phyloP scores from a whole-genome alignment of 2,113 vertebrate genomes.

The Tinamus guttatus region DNA sequence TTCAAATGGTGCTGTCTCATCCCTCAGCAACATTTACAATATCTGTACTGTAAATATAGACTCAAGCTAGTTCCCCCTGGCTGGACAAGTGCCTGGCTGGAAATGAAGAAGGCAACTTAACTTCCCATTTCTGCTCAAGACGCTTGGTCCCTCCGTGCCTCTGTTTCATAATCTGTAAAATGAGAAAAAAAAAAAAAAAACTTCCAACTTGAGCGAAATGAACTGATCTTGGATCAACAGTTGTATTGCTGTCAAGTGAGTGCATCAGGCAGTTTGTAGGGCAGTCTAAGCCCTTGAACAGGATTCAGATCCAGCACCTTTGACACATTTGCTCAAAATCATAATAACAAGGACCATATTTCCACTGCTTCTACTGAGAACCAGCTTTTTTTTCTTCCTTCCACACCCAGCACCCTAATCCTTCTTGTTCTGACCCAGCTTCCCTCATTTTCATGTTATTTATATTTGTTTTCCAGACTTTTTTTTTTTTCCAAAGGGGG shows the following conservation, averaged over 20 bases:
- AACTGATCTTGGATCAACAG: neutral
- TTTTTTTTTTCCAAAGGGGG: neutral
- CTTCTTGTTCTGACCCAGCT: neutral
- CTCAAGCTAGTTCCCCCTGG: neutral
- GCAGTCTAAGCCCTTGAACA: neutral
- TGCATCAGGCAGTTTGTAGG: neutral
- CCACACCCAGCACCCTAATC: neutral
- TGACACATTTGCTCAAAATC: neutral
- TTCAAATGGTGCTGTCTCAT: conserved; percentile 22
- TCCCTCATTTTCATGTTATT: neutral
- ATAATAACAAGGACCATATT: neutral
- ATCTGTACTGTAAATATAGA: neutral
- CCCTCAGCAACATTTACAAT: neutral
- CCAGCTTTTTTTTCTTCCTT: neutral
- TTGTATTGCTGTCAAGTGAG: neutral
- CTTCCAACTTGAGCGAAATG: neutral
- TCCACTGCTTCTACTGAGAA: neutral
- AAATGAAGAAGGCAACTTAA: neutral
- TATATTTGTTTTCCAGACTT: neutral
- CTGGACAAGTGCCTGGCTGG: neutral
- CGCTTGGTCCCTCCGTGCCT: neutral
- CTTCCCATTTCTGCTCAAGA: neutral
- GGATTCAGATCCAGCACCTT: neutral
- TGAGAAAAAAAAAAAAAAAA: neutral
- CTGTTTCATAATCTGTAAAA: neutral